phyloP scores from a whole-genome alignment of 37 sponge, comb jelly and placozoan species.

The Oscarella lobularis region DNA sequence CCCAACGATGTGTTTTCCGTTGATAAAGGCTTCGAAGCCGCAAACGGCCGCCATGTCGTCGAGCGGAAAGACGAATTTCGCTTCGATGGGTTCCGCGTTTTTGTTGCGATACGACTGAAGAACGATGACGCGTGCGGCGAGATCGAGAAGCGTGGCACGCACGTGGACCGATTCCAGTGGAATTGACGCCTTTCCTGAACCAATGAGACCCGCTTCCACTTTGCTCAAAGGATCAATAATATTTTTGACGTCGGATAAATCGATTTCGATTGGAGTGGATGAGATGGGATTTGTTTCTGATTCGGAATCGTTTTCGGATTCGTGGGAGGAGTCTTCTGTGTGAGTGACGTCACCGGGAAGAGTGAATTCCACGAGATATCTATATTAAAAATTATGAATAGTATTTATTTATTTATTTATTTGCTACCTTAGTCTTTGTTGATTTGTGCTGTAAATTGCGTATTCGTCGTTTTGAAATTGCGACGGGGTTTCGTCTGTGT shows the following conservation, averaged over 20 bases:
- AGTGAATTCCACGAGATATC: conserved; percentile 69
- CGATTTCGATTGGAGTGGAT: neutral
- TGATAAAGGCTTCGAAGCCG: conserved; percentile 98
- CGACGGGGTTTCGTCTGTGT: no score
- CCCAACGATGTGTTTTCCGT: conserved; percentile 94
- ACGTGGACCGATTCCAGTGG: conserved; percentile 77
- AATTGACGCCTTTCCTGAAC: conserved; percentile 41
- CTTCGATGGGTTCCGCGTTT: conserved; percentile 70
- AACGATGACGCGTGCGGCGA: conserved; percentile 76
- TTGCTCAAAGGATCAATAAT: conserved; percentile 66
- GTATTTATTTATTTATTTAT: no score
- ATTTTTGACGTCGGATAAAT: conserved; percentile 48
- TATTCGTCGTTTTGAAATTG: conserved; percentile 60
- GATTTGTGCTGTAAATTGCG: conserved; percentile 56
- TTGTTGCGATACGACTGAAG: conserved; percentile 80
- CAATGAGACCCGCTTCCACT: conserved; percentile 81
- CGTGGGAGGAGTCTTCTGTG: no score
- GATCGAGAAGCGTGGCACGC: conserved; percentile 65
- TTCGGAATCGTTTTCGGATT: no score
- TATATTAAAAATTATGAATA: neutral
- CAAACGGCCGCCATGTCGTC: conserved; percentile 97
- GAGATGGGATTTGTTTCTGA: no score
- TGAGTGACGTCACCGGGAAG: neutral
- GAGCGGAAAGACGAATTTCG: conserved; percentile 97
- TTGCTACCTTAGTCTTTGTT: conserved; percentile 67